A percentile compares a stretch with the other conserved stretches of the same genome.
phyloP scores from a whole-genome alignment of 2,888 invertebrate species.

The Therioaphis trifolii region DNA sequence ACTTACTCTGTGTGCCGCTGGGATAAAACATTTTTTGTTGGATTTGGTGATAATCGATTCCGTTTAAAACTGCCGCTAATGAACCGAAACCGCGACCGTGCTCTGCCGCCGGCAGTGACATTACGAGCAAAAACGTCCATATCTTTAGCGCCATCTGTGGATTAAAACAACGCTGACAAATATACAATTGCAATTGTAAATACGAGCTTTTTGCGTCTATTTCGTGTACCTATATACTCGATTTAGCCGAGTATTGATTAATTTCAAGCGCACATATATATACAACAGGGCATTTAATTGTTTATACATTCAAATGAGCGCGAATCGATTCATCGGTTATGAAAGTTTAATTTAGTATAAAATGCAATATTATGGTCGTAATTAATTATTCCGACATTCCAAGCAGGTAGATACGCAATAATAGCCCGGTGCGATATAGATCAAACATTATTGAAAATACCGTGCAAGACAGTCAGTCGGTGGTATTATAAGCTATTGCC shows the following conservation, averaged over 20 bases:
- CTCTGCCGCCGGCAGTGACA: constrained; percentile 64
- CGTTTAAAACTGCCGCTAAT: constrained; percentile 36
- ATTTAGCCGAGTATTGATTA: background rate
- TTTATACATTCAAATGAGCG: background rate
- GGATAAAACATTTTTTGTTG: constrained; percentile 6
- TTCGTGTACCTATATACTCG: background rate
- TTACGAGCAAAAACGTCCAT: constrained; percentile 64
- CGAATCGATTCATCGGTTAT: background rate
- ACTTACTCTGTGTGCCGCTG: constrained; percentile 16
- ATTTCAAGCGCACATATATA: background rate
- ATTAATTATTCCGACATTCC: no score
- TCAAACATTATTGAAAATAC: background rate
- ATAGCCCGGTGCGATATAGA: background rate
- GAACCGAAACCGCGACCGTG: constrained; percentile 53
- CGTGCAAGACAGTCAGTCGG: background rate
- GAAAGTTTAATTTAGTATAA: background rate
- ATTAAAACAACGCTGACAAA: background rate
- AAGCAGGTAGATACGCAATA: background rate
- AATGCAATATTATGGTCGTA: no score
- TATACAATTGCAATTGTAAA: background rate
- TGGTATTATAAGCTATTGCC: background rate
- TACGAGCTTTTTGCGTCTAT: background rate
- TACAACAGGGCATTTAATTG: background rate
- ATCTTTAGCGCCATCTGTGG: constrained; percentile 63
- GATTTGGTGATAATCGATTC: constrained; percentile 45